These are phyloP conservation scores for Dysdera silvatica DNA, from an alignment of 1,140 invertebrate genomes.

Conservation along the genomic window DNA sequence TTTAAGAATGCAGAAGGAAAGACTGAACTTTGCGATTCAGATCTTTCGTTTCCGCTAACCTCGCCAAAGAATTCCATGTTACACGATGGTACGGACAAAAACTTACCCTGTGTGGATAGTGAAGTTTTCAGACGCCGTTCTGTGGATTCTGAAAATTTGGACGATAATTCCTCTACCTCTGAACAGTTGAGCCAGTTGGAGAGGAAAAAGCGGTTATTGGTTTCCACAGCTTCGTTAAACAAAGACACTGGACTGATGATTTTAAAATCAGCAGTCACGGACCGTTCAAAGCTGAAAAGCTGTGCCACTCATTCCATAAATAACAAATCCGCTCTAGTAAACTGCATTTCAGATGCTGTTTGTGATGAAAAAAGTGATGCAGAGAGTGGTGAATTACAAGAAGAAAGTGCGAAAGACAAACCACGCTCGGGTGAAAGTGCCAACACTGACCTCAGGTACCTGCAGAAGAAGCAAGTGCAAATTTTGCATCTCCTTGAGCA, in stretches of 20 bases:
- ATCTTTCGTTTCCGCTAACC: slow-evolving; percentile 10
- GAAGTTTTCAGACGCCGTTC: slow-evolving; percentile 6
- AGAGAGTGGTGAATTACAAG: slow-evolving; percentile 17
- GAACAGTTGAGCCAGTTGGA: slow-evolving; percentile 21
- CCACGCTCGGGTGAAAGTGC: slow-evolving; percentile 5
- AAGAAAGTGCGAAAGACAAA: slow-evolving; percentile 23
- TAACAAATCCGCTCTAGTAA: slow-evolving; percentile 25
- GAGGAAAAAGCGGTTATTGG: slow-evolving; percentile 27
- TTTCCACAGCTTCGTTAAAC: slow-evolving; percentile 1
- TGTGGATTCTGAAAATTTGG: slow-evolving; percentile 15
- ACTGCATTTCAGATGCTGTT: slow-evolving; percentile 23
- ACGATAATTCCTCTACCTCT: slow-evolving; percentile 1
- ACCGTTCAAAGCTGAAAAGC: slow-evolving; percentile 9
- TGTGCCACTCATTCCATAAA: neutral
- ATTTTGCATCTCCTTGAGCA: slow-evolving; percentile 41
- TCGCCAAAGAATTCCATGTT: neutral
- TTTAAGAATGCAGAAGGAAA: slow-evolving; percentile 9
- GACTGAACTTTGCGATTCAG: neutral
- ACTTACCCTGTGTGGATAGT: neutral
- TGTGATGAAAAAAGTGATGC: slow-evolving; percentile 35
- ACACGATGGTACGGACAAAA: slow-evolving; percentile 2
- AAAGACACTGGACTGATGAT: slow-evolving; percentile 5
- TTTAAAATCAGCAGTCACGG: neutral
- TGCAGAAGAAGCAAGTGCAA: slow-evolving; percentile 41
- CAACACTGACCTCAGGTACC: slow-evolving; percentile 38